A percentile compares a stretch with the other conserved stretches of the same genome.
These are phyloP conservation scores for Melopsittacus undulatus DNA, from an alignment of 2,797 vertebrate species.

Conservation along the genomic window DNA sequence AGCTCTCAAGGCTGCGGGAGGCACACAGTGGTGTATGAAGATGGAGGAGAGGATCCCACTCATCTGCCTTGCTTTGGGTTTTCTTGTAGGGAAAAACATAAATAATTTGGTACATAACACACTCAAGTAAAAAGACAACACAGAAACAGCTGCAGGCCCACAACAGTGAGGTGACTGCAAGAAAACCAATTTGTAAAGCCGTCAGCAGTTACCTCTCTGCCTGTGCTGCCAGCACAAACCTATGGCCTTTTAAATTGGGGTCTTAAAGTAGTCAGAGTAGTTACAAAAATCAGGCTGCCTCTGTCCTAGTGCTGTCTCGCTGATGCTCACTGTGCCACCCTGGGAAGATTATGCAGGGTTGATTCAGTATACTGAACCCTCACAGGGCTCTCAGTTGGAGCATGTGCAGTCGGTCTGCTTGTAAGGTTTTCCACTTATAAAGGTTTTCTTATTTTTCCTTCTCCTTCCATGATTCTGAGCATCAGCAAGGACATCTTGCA, in stretches of 20 bases:
- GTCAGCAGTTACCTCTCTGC: constrained; percentile 15
- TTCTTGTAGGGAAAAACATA: neutral
- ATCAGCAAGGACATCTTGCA: constrained; percentile 14
- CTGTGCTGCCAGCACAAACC: constrained; percentile 27
- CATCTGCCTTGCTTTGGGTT: neutral
- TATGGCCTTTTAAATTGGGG: constrained; percentile 50
- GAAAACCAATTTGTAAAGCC: constrained; percentile 52
- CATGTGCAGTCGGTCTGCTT: neutral
- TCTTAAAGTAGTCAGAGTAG: constrained; percentile 38
- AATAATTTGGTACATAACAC: neutral
- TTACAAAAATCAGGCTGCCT: constrained; percentile 17
- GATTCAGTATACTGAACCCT: neutral
- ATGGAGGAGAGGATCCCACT: neutral
- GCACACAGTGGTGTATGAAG: accelerated
- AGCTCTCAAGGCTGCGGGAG: accelerated
- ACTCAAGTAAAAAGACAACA: neutral
- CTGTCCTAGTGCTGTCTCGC: neutral
- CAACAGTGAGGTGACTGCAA: constrained; percentile 18
- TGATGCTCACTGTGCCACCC: constrained; percentile 30
- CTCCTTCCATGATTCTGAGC: neutral
- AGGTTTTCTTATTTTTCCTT: neutral
- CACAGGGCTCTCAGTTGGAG: neutral
- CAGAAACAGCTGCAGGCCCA: neutral
- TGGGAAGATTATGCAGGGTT: constrained; percentile 23
- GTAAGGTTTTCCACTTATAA: neutral